These are phyloP conservation scores for Charina bottae DNA, from an alignment of 2,113 vertebrate genomes.

Conservation along the genomic window DNA sequence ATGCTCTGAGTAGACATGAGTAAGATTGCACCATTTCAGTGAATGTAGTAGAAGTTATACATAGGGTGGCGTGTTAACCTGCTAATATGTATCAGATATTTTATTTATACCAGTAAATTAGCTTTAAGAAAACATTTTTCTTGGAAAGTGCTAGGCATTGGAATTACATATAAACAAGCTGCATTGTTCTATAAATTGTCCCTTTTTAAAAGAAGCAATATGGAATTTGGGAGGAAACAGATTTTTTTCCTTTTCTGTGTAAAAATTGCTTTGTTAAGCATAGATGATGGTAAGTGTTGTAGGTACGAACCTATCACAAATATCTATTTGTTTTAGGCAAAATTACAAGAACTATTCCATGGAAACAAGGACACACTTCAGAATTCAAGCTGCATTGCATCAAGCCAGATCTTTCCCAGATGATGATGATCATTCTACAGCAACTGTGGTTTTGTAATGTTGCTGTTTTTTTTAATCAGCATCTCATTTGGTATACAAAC, in stretches of 20 bases:
- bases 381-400: slow-evolving; percentile 93
- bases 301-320: slow-evolving; percentile 32
- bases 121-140: slow-evolving; percentile 50
- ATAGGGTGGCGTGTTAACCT: not conserved
- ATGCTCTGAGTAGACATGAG: not conserved
- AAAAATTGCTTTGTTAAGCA: slow-evolving; percentile 37
- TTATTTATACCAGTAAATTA: slow-evolving; percentile 38
- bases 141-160: slow-evolving; percentile 54
- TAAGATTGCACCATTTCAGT: not conserved
- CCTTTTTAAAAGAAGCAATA: slow-evolving; percentile 60
- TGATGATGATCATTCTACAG: slow-evolving; percentile 77
- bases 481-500: slow-evolving; percentile 51
- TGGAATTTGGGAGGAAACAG: slow-evolving; percentile 39
- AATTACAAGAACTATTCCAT: slow-evolving; percentile 99
- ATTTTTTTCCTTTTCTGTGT: slow-evolving; percentile 40
- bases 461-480: slow-evolving; percentile 15
- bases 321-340: slow-evolving; percentile 80
- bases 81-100: slow-evolving; percentile 1
- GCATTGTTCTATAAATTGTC: slow-evolving; percentile 50
- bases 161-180: slow-evolving; percentile 50
- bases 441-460: slow-evolving; percentile 58
- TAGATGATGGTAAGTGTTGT: slow-evolving; percentile 33
- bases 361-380: slow-evolving; percentile 98
- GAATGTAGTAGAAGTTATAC: not conserved
- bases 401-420: slow-evolving; percentile 83